Conservation (phyloP, 1,140 invertebrate genomes). For the Caligus rogercresseyi region DNA sequence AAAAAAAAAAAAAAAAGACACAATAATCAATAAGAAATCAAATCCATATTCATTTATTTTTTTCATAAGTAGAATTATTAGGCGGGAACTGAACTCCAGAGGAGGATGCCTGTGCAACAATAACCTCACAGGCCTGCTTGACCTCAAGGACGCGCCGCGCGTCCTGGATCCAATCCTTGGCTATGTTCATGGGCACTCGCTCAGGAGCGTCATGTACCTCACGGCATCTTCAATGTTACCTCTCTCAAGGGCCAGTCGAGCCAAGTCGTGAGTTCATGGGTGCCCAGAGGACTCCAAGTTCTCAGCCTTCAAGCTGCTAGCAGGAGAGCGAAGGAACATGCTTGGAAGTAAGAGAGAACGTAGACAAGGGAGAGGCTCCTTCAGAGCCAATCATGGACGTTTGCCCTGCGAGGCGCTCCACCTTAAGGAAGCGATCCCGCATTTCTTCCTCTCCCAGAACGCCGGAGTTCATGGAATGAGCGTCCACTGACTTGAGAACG, state of each 20-base stretch:
- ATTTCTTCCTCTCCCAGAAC: conserved; percentile 67
- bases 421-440: conserved; percentile 61
- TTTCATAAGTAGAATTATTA: not conserved
- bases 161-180: conserved; percentile 69
- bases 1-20: too few relatives aligned
- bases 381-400: conserved; percentile 65
- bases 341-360: conserved; percentile 67
- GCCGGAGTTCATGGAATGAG: conserved; percentile 51
- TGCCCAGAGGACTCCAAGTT: conserved; percentile 51
- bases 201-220: conserved; percentile 73
- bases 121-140: conserved; percentile 64
- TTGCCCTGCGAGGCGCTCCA: conserved; percentile 37
- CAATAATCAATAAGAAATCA: too few relatives aligned
- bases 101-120: conserved; percentile 56
- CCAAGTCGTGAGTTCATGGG: conserved; percentile 59
- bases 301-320: conserved; percentile 43
- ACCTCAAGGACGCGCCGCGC: conserved; percentile 64
- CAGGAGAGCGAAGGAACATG: conserved; percentile 36
- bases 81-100: conserved; percentile 24
- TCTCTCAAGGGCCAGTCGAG: conserved; percentile 51
- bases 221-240: conserved; percentile 64
- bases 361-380: conserved; percentile 57
- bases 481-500: conserved; percentile 54
- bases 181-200: conserved; percentile 61
- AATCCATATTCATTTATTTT: too few relatives aligned